Evolutionary conservation across 2,888 invertebrate species (phyloP).

Genomic region (Tetragonisca angustula): DNA sequence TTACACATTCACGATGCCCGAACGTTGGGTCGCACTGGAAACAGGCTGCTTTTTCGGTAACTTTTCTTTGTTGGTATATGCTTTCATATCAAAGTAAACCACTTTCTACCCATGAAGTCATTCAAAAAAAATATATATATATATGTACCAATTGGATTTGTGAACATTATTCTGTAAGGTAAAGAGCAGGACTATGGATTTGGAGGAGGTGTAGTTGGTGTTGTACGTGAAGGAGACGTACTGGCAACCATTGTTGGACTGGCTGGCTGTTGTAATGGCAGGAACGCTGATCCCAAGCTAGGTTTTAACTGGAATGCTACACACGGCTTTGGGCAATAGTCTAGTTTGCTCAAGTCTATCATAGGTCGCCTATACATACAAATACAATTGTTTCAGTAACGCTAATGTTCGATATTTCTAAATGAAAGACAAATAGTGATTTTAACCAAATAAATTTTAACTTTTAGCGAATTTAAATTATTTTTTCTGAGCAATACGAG

Average conservation of each 20-base stretch:
- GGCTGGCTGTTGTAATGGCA: slow-evolving; percentile 87
- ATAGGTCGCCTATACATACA: slow-evolving; percentile 82
- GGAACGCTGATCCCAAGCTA: slow-evolving; percentile 92
- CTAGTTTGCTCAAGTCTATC: slow-evolving; percentile 84
- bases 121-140: slow-evolving; percentile 76
- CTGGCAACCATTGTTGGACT: slow-evolving; percentile 79
- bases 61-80: slow-evolving; percentile 68
- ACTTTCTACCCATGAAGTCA: slow-evolving; percentile 75
- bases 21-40: slow-evolving; percentile 72
- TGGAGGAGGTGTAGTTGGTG: slow-evolving; percentile 83
- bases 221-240: slow-evolving; percentile 80
- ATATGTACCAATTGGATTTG: slow-evolving; percentile 78
- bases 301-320: slow-evolving; percentile 91
- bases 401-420: neutral
- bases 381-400: slow-evolving; percentile 55
- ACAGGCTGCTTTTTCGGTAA: slow-evolving; percentile 70
- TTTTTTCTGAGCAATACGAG: neutral
- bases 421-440: neutral
- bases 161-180: slow-evolving; percentile 74
- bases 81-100: slow-evolving; percentile 72
- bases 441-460: neutral
- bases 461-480: neutral
- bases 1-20: slow-evolving; percentile 74
- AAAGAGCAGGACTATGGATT: slow-evolving; percentile 82
- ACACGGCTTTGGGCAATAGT: slow-evolving; percentile 87